Evolutionary conservation across 1,140 invertebrate species (phyloP), one percentile per base, ranked within the genome.

Genomic region (Phenacoccus solenopsis): DNA sequence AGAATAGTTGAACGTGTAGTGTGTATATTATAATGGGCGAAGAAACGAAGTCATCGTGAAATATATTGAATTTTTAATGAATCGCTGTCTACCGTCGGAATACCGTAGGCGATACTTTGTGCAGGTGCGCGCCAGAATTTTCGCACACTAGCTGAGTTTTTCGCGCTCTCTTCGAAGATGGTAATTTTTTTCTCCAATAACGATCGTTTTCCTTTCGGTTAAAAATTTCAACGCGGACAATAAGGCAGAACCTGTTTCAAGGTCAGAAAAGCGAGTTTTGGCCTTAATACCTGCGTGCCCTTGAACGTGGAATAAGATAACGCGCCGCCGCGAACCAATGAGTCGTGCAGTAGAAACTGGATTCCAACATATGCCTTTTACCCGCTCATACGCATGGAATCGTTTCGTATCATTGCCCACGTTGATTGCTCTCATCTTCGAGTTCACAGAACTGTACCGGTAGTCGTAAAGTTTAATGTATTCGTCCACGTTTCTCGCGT

Each of bases 361-460:
- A 64, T 64, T 64, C 59, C 59, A 25, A 64, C 59, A 27, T 64
- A 64, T 64, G 25, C 16, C 38, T 49, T 49, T 49, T 49, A 49
- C 20, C 16, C 38, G 16, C 22, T 24, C 9, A 1, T 27, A 24
- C 25, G 59, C 16, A 24, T 64, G 59, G 59, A 24, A 64, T 24
- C 25, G 59, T 64, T 64, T 64, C 59, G 59, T 64, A 24, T 24
- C 59, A 64, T 64, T 64, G 59, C 59, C 25, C 59, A 64, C 59
- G 59, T 64, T 64, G 59, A 64, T 64, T 64, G 16, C 59, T 25
- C 21, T 9, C 32, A n/a, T n/a, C n/a, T 3, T 16, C 16, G 25
- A 64, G 59, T 64, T 64, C 59, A 64, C 22, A 64, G 59, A 64
- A 64, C 59, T 64, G 22, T 10, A 64, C 12, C 59, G 59, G 21